Evolutionary conservation across 2,888 invertebrate genomes (phyloP).

Genomic region (Protodeltote pygarga): DNA sequence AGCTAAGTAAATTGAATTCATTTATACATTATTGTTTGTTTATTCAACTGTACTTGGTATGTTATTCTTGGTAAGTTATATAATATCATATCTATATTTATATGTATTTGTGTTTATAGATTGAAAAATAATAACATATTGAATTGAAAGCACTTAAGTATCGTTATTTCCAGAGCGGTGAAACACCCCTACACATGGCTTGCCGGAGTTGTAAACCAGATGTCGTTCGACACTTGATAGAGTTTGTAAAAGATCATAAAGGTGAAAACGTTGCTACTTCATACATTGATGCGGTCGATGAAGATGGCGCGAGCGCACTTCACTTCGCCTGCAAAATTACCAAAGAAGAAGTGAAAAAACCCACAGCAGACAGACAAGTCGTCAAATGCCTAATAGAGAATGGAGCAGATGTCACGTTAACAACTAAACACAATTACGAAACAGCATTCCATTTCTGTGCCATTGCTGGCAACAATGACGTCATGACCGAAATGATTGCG

Average conservation of each 20-base stretch:
- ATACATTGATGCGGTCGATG: conserved; percentile 95
- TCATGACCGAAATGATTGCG: conserved; percentile 96
- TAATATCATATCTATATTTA: no score
- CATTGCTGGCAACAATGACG: conserved; percentile 97
- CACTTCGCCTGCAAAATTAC: conserved; percentile 97
- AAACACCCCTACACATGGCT: conserved; percentile 98
- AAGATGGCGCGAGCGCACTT: conserved; percentile 97
- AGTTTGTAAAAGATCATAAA: conserved; percentile 92
- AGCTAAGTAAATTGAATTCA: no score
- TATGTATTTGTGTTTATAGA: no score
- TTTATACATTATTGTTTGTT: no score
- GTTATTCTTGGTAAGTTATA: no score
- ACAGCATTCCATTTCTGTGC: conserved; percentile 98
- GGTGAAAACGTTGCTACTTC: conserved; percentile 92
- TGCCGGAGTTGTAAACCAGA: conserved; percentile 94
- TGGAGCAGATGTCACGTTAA: conserved; percentile 95
- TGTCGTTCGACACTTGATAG: conserved; percentile 94
- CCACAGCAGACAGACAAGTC: conserved; percentile 94
- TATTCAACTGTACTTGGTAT: no score
- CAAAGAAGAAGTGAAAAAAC: conserved; percentile 91
- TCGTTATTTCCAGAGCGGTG: conserved; percentile 90
- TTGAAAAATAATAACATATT: no score
- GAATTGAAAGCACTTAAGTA: no score
- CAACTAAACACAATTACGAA: conserved; percentile 95
- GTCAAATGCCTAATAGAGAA: conserved; percentile 95